Evolutionary conservation across 53 echinoderm and acorn worm genomes (phyloP).

Genomic region (Echinarachnius parma): DNA sequence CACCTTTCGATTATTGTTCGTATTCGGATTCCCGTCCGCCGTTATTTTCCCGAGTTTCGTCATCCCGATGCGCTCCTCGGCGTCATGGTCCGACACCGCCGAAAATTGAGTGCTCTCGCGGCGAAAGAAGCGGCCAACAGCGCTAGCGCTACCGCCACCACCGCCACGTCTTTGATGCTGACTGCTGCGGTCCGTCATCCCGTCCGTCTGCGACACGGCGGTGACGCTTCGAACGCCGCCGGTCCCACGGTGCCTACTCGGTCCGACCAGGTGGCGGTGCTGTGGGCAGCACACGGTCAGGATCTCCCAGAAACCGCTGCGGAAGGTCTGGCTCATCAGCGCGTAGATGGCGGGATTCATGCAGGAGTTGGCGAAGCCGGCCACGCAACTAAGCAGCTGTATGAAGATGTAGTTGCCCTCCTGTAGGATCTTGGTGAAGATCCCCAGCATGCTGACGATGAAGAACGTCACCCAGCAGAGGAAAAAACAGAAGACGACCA

Average conservation of each 20-base stretch:
- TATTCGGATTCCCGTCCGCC: conserved; percentile 9
- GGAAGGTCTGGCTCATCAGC: conserved; percentile 84
- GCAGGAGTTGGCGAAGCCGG: conserved; percentile 71
- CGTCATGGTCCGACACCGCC: conserved; percentile 39
- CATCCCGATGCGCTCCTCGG: conserved; percentile 48
- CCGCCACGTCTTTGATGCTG: conserved; percentile 24
- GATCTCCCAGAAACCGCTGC: conserved; percentile 71
- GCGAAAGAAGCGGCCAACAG: conserved; percentile 45
- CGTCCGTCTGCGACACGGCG: conserved; percentile 57
- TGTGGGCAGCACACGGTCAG: conserved; percentile 68
- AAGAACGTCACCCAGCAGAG: conserved; percentile 85
- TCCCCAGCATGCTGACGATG: conserved; percentile 51
- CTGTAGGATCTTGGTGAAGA: conserved; percentile 34
- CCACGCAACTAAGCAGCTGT: conserved; percentile 54
- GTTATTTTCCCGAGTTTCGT: conserved; percentile 53
- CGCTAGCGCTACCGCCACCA: no score
- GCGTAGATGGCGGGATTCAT: conserved; percentile 90
- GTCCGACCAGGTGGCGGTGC: conserved; percentile 46
- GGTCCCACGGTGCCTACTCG: conserved; percentile 1
- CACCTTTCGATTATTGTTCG: conserved; percentile 32
- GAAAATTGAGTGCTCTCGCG: conserved; percentile 68
- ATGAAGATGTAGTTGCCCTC: conserved; percentile 68
- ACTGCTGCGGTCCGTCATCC: conserved; percentile 36
- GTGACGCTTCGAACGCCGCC: conserved; percentile 46
- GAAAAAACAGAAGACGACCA: conserved; percentile 76